A percentile compares a stretch with the other conserved stretches of the same genome.
These are phyloP conservation scores for Cistogaster globosa DNA, from an alignment of 2,888 invertebrate species.

Conservation along the genomic window DNA sequence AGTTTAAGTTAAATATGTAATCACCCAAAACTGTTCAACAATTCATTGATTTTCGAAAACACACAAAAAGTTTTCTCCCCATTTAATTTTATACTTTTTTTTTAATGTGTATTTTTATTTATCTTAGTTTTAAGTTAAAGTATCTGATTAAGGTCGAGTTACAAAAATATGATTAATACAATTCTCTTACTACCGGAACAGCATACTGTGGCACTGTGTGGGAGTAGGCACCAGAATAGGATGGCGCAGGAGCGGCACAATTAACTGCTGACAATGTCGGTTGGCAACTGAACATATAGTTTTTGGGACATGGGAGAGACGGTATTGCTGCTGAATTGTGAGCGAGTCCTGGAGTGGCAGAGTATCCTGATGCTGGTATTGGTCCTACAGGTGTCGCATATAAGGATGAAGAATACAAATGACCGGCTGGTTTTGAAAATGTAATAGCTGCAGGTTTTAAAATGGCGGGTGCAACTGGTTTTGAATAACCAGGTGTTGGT, in stretches of 20 bases:
- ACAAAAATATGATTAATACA: conserved; percentile 65
- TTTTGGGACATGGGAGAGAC: conserved; percentile 79
- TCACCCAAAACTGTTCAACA: too few relatives aligned
- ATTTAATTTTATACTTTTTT: neutral
- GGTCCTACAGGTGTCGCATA: conserved; percentile 30
- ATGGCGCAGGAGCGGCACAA: conserved; percentile 75
- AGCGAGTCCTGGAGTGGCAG: conserved; percentile 52
- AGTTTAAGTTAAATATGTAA: too few relatives aligned
- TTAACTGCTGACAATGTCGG: conserved; percentile 78
- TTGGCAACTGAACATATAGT: conserved; percentile 80
- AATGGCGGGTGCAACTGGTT: too few relatives aligned
- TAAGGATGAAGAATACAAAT: conserved; percentile 23
- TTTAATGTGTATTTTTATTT: conserved; percentile 55
- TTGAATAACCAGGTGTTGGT: too few relatives aligned
- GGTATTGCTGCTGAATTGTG: conserved; percentile 63
- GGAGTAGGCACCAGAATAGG: conserved; percentile 77
- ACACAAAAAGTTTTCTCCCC: too few relatives aligned
- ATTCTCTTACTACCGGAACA: conserved; percentile 75
- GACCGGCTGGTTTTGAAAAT: conserved; percentile 61
- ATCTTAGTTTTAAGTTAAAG: conserved; percentile 16
- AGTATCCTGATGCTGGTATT: conserved; percentile 7
- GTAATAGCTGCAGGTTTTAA: too few relatives aligned
- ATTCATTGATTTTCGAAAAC: too few relatives aligned
- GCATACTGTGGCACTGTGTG: conserved; percentile 78
- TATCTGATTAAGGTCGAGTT: neutral